These are phyloP conservation scores for Hycleus phaleratus DNA, from an alignment of 1,140 invertebrate genomes.

Conservation along the genomic window DNA sequence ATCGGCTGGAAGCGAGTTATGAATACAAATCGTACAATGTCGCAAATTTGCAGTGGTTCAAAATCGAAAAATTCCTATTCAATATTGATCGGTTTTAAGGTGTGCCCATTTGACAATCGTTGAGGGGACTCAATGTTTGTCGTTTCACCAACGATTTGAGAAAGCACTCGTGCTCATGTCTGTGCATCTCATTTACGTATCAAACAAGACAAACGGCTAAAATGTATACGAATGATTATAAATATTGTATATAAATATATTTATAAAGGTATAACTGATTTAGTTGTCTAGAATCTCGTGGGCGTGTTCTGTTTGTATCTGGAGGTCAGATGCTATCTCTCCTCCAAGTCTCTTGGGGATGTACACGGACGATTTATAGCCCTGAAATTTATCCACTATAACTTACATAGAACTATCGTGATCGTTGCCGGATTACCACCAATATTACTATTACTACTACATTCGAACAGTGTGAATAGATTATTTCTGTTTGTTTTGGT, in stretches of 20 bases:
- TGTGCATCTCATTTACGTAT: slow-evolving; percentile 25
- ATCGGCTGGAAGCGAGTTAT: not conserved
- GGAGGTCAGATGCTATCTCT: slow-evolving; percentile 30
- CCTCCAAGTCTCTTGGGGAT: slow-evolving; percentile 17
- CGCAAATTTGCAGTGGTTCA: not conserved
- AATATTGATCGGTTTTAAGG: not conserved
- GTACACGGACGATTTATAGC: slow-evolving; percentile 32
- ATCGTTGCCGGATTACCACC: not conserved
- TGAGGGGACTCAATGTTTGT: not conserved
- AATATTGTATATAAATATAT: not conserved
- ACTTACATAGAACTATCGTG: slow-evolving; percentile 27
- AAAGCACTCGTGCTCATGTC: slow-evolving; percentile 19
- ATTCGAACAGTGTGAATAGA: too few species aligned
- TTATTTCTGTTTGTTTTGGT: too few species aligned
- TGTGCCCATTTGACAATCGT: not conserved
- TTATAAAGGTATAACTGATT: slow-evolving; percentile 29
- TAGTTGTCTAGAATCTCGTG: slow-evolving; percentile 36
- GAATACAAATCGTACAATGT: slow-evolving; percentile 7
- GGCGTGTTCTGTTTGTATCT: slow-evolving; percentile 35
- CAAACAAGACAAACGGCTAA: not conserved
- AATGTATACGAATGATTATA: not conserved
- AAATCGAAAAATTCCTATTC: too few species aligned
- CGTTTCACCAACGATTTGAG: slow-evolving; percentile 3
- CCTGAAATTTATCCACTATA: slow-evolving; percentile 36
- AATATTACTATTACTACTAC: not conserved